Percentiles rank a stretch among this genome's conserved stretches.
These are phyloP conservation scores for Tenrec ecaudatus DNA, from an alignment of 2,113 vertebrate species.

Conservation along the genomic window DNA sequence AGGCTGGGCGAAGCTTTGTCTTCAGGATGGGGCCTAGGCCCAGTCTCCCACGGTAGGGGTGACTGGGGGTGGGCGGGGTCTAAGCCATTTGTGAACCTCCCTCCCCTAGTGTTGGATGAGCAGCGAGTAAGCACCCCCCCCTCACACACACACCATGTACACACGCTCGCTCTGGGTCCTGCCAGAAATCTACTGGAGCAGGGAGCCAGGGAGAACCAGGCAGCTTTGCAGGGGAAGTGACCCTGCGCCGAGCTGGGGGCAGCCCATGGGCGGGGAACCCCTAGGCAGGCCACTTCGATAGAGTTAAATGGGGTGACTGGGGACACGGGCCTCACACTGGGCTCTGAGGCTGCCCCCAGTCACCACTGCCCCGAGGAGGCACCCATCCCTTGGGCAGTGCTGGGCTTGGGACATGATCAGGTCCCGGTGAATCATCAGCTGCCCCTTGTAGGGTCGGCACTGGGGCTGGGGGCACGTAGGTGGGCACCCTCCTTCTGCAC, in stretches of 20 bases:
- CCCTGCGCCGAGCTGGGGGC: background rate
- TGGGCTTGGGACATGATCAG: background rate
- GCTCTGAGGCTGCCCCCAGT: background rate
- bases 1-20: conserved; percentile 75
- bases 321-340: background rate
- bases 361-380: background rate
- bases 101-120: background rate
- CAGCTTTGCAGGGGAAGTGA: background rate
- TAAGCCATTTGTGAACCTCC: background rate
- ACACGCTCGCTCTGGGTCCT: background rate
- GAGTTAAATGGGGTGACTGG: background rate
- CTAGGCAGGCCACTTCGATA: background rate
- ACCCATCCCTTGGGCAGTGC: background rate
- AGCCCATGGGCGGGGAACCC: background rate
- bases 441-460: background rate
- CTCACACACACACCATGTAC: too few relatives aligned
- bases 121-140: background rate
- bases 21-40: background rate
- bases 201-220: background rate
- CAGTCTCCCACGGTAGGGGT: conserved; percentile 21
- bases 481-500: background rate
- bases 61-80: background rate
- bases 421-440: background rate
- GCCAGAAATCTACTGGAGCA: background rate
- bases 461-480: background rate